Conservation (phyloP, 1,140 invertebrate species). For the Notospermus geniculatus region DNA sequence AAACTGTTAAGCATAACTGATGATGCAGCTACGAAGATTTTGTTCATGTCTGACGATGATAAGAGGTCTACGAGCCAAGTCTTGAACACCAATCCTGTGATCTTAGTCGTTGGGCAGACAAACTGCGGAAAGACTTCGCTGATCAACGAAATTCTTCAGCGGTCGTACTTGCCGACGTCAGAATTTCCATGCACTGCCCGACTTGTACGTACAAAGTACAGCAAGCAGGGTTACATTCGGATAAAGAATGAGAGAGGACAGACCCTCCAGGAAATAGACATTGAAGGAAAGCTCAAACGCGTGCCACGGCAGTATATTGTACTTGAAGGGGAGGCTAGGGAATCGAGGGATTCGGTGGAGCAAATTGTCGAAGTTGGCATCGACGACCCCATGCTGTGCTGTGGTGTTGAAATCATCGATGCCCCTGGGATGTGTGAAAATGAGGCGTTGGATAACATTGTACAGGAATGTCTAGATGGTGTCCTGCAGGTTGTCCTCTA, state of each 20-base stretch:
- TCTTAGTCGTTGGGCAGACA: background rate
- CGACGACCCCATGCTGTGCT: background rate
- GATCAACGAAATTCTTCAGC: conserved; percentile 4
- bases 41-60: too few relatives aligned
- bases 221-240: background rate
- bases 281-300: background rate
- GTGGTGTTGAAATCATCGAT: conserved; percentile 3
- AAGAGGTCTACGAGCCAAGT: too few relatives aligned
- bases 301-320: background rate
- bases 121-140: conserved; percentile 6
- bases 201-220: background rate
- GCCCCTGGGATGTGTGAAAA: background rate
- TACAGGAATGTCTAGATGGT: conserved; percentile 1
- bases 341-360: background rate
- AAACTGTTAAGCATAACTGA: too few relatives aligned
- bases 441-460: background rate
- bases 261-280: background rate
- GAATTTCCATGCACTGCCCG: conserved; percentile 1
- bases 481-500: background rate
- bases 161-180: background rate
- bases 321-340: background rate
- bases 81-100: background rate
- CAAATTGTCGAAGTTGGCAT: conserved; percentile 1
- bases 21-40: too few relatives aligned
- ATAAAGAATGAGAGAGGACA: background rate